Evolutionary conservation across 2,113 vertebrate species (phyloP), one percentile per base, ranked within the genome.

Genomic region (Accipiter virgatus): DNA sequence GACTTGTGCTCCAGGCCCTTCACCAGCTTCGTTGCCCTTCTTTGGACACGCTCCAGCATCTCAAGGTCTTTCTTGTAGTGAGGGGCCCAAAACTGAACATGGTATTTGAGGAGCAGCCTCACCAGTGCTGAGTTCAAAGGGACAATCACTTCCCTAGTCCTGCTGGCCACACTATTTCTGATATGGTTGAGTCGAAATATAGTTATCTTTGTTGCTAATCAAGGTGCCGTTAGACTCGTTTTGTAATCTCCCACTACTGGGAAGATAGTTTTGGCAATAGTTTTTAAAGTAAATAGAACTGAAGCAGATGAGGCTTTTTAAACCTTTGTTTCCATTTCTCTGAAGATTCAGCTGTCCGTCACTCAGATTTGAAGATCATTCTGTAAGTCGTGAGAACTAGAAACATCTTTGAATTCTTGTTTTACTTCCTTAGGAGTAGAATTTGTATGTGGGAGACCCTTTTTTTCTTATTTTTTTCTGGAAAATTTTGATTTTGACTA

Each of bases 91-190:
- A 38, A 48, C 26, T 47, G 42, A 13, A 21, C n/a, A 8, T 32
- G 16, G 22, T 0, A 40, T 2, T 47, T 0, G 0, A 58, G 13
- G 32, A 31, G 13, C 1, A 0, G 26, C 26, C 31, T 36, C 32
- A 31, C 8, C 16, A 47, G 23, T 23, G 48, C 34, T 0, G 1
- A 77, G 25, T 17, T 22, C 31, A 58, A 1, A 2, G 26, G 15
- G 1, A 19, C 1, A 0, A 25, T 65, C 43, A 3, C 36, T 17
- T 1, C 19, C 34, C 16, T 78, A 1, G 1, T 59, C 52, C 32
- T 79, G 52, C 16, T 29, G 34, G 20, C 23, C 45, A 47, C 19
- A 4, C 8, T 4, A 8, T 7, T 53, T 10, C 43, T 58, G 23
- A 23, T 25, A 45, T 7, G 10, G 3, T 11, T 43, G 20, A 45